A percentile compares a stretch with the other conserved stretches of the same genome.
phyloP scores from a whole-genome alignment of 2,113 vertebrate species.

The Calonectris borealis region DNA sequence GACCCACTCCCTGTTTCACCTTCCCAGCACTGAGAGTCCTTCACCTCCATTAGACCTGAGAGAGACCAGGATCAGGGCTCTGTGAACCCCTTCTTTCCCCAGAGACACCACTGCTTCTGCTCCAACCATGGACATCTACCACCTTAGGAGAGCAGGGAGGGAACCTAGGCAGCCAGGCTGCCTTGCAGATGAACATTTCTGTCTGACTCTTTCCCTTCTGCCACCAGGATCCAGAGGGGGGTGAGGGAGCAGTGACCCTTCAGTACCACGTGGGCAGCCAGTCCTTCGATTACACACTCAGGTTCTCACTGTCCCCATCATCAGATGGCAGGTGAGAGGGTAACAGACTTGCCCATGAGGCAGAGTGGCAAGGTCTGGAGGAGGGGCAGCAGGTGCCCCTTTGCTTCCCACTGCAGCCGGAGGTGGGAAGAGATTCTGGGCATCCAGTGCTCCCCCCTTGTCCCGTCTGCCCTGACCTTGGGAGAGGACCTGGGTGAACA shows the following conservation, averaged over 20 bases:
- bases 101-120: neutral
- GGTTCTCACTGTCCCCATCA: neutral
- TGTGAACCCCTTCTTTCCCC: neutral
- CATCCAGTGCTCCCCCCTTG: neutral
- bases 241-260: neutral
- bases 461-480: neutral
- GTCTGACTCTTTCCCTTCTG: neutral
- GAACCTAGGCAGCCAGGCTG: neutral
- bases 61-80: neutral
- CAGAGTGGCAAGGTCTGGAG: neutral
- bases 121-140: neutral
- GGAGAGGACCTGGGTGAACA: neutral
- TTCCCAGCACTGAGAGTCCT: neutral
- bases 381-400: neutral
- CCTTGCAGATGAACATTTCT: neutral
- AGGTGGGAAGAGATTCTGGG: neutral
- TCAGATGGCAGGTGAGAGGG: neutral
- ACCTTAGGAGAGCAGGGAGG: neutral
- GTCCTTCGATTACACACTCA: neutral
- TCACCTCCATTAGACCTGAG: neutral
- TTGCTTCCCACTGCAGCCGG: neutral
- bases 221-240: neutral
- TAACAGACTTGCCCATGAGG: neutral
- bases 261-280: neutral
- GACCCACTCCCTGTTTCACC: neutral